Evolutionary conservation across 1,140 invertebrate species (phyloP).

Genomic region (Calosoma granatense): DNA sequence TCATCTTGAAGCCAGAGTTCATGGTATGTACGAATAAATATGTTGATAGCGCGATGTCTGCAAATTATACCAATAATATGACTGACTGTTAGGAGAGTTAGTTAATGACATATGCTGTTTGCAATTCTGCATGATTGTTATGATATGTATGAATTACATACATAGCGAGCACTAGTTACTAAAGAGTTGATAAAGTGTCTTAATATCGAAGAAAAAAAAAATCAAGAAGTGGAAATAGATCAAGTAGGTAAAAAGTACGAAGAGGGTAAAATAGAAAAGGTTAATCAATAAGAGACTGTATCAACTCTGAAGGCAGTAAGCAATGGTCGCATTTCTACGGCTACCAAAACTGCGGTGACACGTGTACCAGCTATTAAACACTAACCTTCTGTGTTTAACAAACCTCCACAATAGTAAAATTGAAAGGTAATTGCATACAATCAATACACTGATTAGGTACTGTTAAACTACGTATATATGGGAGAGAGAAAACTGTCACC

Average conservation of each 20-base stretch:
- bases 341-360: background rate
- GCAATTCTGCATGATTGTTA: too few relatives aligned
- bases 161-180: too few relatives aligned
- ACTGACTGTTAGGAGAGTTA: background rate
- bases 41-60: conserved; percentile 96
- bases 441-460: background rate
- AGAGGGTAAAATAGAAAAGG: too few relatives aligned
- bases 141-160: too few relatives aligned
- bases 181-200: too few relatives aligned
- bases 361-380: background rate
- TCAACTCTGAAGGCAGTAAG: background rate
- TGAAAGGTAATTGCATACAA: background rate
- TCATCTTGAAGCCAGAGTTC: conserved; percentile 93
- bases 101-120: conserved; percentile 7
- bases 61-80: conserved; percentile 21
- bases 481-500: background rate
- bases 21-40: conserved; percentile 89
- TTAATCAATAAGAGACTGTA: background rate
- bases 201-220: too few relatives aligned
- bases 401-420: conserved; percentile 2
- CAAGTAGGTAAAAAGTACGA: background rate
- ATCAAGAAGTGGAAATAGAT: background rate
- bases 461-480: background rate
- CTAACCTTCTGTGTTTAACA: conserved; percentile 1
- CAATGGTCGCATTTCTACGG: background rate